Evolutionary conservation across 2,113 vertebrate genomes (phyloP), one percentile per base, ranked within the genome.

Genomic region (Mustelus asterias): DNA sequence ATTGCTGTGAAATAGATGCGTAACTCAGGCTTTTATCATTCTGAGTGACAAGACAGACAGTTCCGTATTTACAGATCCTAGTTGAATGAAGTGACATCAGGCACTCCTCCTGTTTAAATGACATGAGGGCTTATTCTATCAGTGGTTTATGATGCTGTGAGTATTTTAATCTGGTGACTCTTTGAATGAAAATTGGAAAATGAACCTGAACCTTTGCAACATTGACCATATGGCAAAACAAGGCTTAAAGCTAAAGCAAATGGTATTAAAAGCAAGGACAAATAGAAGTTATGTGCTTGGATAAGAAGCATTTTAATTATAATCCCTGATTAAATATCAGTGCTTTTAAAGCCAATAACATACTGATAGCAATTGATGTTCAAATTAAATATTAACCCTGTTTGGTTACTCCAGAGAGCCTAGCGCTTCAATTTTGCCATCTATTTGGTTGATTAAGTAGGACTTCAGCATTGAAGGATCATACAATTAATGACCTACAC

Each of bases 1-100:
- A 97, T 98, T 98, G 98, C 98, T 97, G 97, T 98, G 98, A 98
- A 97, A 98, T 97, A 97, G 96, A 96, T 97, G 96, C 96, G 96
- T 96, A 97, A 96, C 97, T 96, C 96, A 96, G 97, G 96, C 96
- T 97, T 98, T 98, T 98, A 98, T 98, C 98, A 96, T 97, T 6
- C 0, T 4, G 60, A 97, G 97, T 97, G 96, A 97, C 97, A 97
- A 96, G 97, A 97, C 67, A 97, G 96, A 96, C 96, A 96, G 96
- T 96, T 97, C 96, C 96, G 96, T 97, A 96, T 97, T 97, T 97
- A 96, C 97, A 97, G 96, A 97, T 95, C 96, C 96, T 96, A 96
- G 96, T 96, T 96, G 96, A 97, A 97, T 97, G 97, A 97, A 98
- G 97, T 97, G 97, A 97, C 97, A 97, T 97, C 97, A 98, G 97